phyloP scores from a whole-genome alignment of 2,113 vertebrate species.

The Pterocles burchelli region DNA sequence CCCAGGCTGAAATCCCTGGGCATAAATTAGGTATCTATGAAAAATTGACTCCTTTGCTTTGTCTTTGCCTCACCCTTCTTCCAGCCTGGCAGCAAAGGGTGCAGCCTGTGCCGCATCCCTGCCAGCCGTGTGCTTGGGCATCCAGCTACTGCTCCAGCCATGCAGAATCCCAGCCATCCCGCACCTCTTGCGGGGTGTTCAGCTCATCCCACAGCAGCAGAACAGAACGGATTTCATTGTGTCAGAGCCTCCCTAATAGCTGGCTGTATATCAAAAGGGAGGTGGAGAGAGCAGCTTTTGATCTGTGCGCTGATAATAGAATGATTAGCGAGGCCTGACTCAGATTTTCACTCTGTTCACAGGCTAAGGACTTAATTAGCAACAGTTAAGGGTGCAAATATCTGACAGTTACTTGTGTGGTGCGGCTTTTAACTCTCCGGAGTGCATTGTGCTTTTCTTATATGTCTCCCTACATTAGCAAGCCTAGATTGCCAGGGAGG shows the following conservation, averaged over 20 bases:
- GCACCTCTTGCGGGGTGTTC: fast-evolving
- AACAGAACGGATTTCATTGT: not conserved
- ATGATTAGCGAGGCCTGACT: not conserved
- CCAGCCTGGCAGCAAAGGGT: not conserved
- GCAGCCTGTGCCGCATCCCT: not conserved
- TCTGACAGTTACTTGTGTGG: not conserved
- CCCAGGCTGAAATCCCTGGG: not conserved
- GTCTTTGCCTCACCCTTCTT: not conserved
- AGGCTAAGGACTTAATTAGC: not conserved
- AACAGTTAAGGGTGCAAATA: not conserved
- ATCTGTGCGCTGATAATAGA: not conserved
- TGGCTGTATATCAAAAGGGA: not conserved
- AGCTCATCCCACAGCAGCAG: not conserved
- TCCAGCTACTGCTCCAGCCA: not conserved
- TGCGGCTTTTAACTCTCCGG: not conserved
- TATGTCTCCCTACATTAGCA: not conserved
- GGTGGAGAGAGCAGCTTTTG: not conserved
- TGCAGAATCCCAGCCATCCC: not conserved
- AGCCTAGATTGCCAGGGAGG: not conserved
- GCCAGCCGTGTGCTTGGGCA: not conserved
- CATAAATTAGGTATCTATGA: not conserved
- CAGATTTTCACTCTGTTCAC: not conserved
- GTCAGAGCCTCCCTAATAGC: not conserved
- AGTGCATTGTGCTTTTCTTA: not conserved
- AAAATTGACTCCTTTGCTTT: not conserved